A percentile compares a stretch with the other conserved stretches of the same genome.
Conservation (phyloP, 2,888 invertebrate genomes). For the Cheilosia soror region DNA sequence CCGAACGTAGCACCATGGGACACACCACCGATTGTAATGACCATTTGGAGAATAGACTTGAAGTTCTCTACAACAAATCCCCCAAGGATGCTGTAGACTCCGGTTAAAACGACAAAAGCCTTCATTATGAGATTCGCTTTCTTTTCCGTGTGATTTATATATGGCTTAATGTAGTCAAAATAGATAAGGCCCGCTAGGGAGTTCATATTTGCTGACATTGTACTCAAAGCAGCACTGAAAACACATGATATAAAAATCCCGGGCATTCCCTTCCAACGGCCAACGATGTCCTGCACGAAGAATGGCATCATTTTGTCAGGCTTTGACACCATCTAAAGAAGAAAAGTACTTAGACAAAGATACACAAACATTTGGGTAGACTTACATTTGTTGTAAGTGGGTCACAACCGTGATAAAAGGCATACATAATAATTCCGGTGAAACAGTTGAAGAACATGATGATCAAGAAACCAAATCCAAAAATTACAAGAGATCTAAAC, state of each 20-base stretch:
- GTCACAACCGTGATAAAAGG: slow-evolving; percentile 86
- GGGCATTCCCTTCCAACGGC: slow-evolving; percentile 85
- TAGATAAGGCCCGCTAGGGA: slow-evolving; percentile 84
- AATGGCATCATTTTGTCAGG: slow-evolving; percentile 85
- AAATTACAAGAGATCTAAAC: slow-evolving; percentile 85
- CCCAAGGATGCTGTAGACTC: slow-evolving; percentile 86
- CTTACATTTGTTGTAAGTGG: slow-evolving; percentile 85
- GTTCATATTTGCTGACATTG: slow-evolving; percentile 84
- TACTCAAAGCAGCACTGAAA: slow-evolving; percentile 86
- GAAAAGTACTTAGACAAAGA: slow-evolving; percentile 82
- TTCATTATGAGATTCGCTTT: slow-evolving; percentile 84
- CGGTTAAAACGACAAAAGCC: slow-evolving; percentile 81
- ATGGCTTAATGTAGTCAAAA: slow-evolving; percentile 84
- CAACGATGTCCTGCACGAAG: slow-evolving; percentile 85
- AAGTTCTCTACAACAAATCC: slow-evolving; percentile 81
- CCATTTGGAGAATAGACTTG: slow-evolving; percentile 84
- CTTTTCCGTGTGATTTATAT: slow-evolving; percentile 79
- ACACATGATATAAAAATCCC: slow-evolving; percentile 87
- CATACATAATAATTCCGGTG: slow-evolving; percentile 86
- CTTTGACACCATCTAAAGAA: slow-evolving; percentile 80
- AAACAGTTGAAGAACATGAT: slow-evolving; percentile 86
- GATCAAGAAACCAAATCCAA: slow-evolving; percentile 85
- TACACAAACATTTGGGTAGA: too few species aligned
- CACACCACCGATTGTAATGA: slow-evolving; percentile 82
- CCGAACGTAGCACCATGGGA: slow-evolving; percentile 86